phyloP scores from a whole-genome alignment of 2,888 invertebrate genomes.

The Gortyna flavago region DNA sequence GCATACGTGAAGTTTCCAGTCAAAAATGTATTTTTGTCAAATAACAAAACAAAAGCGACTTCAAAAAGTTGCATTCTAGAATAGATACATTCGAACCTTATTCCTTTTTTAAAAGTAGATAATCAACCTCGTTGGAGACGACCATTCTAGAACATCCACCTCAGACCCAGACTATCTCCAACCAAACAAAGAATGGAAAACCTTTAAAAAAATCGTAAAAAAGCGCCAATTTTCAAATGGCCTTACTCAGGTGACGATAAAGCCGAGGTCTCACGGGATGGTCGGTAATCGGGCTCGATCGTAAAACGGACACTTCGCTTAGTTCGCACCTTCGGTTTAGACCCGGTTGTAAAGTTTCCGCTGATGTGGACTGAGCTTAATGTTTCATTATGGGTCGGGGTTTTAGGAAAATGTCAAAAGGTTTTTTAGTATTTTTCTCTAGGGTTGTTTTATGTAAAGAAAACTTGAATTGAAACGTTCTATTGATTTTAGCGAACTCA shows the following conservation, averaged over 20 bases:
- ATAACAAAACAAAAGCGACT: neutral
- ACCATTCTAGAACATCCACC: conserved; percentile 18
- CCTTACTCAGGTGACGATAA: conserved; percentile 89
- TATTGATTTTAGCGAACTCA: neutral
- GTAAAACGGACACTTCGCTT: conserved; percentile 83
- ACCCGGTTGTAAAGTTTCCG: conserved; percentile 62
- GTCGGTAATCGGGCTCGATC: conserved; percentile 78
- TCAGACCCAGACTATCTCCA: conserved; percentile 23
- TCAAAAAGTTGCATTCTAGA: neutral
- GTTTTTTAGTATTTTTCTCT: neutral
- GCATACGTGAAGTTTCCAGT: neutral
- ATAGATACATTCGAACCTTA: neutral
- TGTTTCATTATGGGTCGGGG: conserved; percentile 57
- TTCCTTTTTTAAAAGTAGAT: conserved; percentile 35
- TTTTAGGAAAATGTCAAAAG: conserved; percentile 10
- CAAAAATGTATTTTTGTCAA: neutral
- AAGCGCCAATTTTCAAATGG: conserved; percentile 75
- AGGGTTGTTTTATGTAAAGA: neutral
- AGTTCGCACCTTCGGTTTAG: conserved; percentile 72
- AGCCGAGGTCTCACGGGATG: conserved; percentile 76
- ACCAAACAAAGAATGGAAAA: conserved; percentile 45
- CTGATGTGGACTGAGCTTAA: conserved; percentile 67
- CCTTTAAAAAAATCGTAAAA: conserved; percentile 65
- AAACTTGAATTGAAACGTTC: neutral
- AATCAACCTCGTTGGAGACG: conserved; percentile 23